Base-by-base conservation (phyloP, 2,888 invertebrate genomes). In the Reticulitermes lucifugus region DNA sequence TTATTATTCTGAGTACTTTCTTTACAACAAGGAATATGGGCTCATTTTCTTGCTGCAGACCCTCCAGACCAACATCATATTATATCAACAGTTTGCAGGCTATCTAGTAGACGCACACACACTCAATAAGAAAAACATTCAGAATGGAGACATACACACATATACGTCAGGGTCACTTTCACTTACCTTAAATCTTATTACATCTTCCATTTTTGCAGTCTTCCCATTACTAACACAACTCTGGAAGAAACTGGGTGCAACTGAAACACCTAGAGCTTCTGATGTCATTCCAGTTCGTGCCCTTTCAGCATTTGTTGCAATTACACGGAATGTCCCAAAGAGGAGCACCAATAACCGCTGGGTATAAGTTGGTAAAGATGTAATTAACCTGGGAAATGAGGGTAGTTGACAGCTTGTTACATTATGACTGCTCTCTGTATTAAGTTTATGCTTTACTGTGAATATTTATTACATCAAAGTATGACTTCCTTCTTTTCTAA, bases 251-350 rank as follows among this genome's bases (percentile, higher is more conserved):
- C 98, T 98, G 41, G 98, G 98, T 84, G 98, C 98, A 81, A 98
- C 98, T 71, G 97, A 97, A 89, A 98, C 98, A 87, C 98, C 98
- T 88, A 98, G 93, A 73, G 98, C 98, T 92, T 98, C 98, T 88
- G 98, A 97, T 88, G 97, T 97, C 98, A 98, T 98, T 88, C 97
- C 97, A 84, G 98, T 98, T 89, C 95, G 95, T 89, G 96, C 96
- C 91, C 96, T 94, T 88, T 97, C 97, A 89, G 97, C 96, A 91
- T 97, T 97, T 88, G 97, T 97, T 41, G 98, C 97, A 91, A 98
- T 98, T 88, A 98, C 97, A 89, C 98, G 95, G 92, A 98, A 99
- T 89, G 99, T 99, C 88, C 99, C 99, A 92, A 99, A 99, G 87
- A 99, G 93, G 88, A 99, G 93, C 89, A 99, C 98, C 90, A 99